phyloP scores from a whole-genome alignment of 1,140 invertebrate species.

The Colletes latitarsis region DNA sequence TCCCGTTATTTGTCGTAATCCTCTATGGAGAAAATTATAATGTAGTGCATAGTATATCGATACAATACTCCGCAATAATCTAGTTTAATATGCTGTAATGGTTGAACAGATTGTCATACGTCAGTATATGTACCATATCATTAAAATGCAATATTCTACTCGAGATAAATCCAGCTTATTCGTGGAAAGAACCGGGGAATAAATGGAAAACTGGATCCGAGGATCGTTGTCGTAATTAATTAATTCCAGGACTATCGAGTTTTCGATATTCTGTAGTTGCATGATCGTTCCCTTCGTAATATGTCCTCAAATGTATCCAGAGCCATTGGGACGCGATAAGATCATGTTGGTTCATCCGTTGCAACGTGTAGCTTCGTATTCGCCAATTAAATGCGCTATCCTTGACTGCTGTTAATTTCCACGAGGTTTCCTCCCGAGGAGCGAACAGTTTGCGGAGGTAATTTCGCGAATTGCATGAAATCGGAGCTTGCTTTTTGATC shows the following conservation, averaged over 20 bases:
- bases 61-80: background rate
- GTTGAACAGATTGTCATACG: background rate
- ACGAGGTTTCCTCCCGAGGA: conserved; percentile 18
- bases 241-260: background rate
- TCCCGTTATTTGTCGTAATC: background rate
- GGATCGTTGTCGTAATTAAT: background rate
- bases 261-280: background rate
- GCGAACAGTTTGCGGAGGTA: background rate
- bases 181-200: background rate
- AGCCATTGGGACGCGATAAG: conserved; percentile 2
- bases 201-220: background rate
- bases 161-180: background rate
- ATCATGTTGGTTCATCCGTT: conserved; percentile 31
- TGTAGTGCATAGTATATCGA: background rate
- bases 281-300: background rate
- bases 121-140: too few relatives aligned
- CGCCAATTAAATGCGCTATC: conserved; percentile 45
- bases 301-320: background rate
- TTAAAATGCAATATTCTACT: background rate
- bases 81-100: background rate
- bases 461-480: conserved; percentile 27
- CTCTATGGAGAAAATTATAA: background rate
- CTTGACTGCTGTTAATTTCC: conserved; percentile 40
- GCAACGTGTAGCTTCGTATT: conserved; percentile 15
- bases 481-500: background rate